phyloP scores from a whole-genome alignment of 2,113 vertebrate species.

The Stigmatopora argus region DNA sequence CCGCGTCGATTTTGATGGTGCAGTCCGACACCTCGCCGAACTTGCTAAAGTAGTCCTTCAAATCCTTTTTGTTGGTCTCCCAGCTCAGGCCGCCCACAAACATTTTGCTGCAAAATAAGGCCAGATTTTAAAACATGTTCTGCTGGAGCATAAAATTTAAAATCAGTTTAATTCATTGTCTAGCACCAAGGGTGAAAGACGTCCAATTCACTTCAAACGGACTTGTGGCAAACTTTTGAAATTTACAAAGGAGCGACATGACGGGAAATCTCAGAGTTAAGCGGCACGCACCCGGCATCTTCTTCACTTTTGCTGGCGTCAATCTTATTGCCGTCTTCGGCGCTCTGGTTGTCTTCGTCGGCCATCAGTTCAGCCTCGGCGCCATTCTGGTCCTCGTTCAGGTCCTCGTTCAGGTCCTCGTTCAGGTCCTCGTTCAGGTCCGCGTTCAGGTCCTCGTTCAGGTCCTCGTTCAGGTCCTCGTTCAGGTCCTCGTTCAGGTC shows the following conservation, averaged over 20 bases:
- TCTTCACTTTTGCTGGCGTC: slow-evolving; percentile 90
- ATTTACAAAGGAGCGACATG: too few relatives aligned
- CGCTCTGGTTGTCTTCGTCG: slow-evolving; percentile 31
- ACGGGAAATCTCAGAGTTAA: too few relatives aligned
- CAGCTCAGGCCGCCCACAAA: slow-evolving; percentile 97
- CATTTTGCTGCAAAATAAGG: slow-evolving; percentile 81
- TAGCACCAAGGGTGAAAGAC: too few relatives aligned
- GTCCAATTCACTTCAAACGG: too few relatives aligned
- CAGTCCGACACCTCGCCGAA: slow-evolving; percentile 97
- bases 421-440: too few relatives aligned
- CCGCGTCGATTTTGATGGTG: slow-evolving; percentile 97
- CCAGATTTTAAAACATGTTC: too few relatives aligned
- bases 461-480: too few relatives aligned
- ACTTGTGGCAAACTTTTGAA: too few relatives aligned
- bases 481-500: background rate
- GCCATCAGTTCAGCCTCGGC: slow-evolving; percentile 45
- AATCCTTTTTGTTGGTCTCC: slow-evolving; percentile 99
- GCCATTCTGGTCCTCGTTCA: slow-evolving; percentile 51
- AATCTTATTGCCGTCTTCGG: slow-evolving; percentile 75
- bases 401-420: too few relatives aligned
- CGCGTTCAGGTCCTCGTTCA: too few relatives aligned
- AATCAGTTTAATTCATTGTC: too few relatives aligned
- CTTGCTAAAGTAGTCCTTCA: slow-evolving; percentile 97
- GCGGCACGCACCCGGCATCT: slow-evolving; percentile 79
- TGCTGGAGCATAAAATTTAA: too few relatives aligned